Evolutionary conservation across 23 tunicate genomes (phyloP).

Genomic region (Halocynthia aurantium): DNA sequence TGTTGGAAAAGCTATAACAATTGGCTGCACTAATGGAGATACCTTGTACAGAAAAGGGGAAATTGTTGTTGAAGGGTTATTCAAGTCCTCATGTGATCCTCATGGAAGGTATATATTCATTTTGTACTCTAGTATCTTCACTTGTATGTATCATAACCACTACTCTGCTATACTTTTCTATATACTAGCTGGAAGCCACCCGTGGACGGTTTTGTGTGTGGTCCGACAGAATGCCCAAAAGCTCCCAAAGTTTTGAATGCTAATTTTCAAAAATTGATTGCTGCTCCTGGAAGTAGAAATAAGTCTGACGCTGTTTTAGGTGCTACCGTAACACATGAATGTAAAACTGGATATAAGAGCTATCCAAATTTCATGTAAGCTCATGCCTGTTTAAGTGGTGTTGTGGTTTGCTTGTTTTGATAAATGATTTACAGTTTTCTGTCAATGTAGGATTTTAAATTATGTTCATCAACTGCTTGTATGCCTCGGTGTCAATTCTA

Average conservation of each 20-base stretch:
- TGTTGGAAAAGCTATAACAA: conserved; percentile 34
- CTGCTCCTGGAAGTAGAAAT: neutral
- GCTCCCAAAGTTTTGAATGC: conserved; percentile 24
- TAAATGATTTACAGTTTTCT: neutral
- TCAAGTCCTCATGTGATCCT: conserved; percentile 23
- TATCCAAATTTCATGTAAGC: conserved; percentile 8
- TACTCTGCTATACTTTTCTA: neutral
- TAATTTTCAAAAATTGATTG: conserved; percentile 3
- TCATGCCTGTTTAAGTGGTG: too few species aligned
- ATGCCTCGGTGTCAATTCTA: conserved; percentile 9
- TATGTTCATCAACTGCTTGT: neutral
- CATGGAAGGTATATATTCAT: conserved; percentile 32
- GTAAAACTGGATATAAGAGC: conserved; percentile 22
- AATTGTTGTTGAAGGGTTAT: neutral
- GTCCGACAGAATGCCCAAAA: conserved; percentile 27
- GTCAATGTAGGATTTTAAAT: conserved; percentile 5
- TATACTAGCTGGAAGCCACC: conserved; percentile 43
- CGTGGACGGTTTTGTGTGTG: conserved; percentile 21
- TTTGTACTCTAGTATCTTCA: conserved; percentile 3
- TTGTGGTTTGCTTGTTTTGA: too few species aligned
- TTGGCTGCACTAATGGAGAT: conserved; percentile 33
- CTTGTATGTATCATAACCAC: neutral
- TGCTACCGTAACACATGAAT: conserved; percentile 28
- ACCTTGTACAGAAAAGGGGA: conserved; percentile 8
- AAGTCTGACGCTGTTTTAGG: conserved; percentile 9